A percentile compares a stretch with the other conserved stretches of the same genome.
Evolutionary conservation across 2,797 vertebrate species (phyloP).

Genomic region (Tiaroga cobitis): DNA sequence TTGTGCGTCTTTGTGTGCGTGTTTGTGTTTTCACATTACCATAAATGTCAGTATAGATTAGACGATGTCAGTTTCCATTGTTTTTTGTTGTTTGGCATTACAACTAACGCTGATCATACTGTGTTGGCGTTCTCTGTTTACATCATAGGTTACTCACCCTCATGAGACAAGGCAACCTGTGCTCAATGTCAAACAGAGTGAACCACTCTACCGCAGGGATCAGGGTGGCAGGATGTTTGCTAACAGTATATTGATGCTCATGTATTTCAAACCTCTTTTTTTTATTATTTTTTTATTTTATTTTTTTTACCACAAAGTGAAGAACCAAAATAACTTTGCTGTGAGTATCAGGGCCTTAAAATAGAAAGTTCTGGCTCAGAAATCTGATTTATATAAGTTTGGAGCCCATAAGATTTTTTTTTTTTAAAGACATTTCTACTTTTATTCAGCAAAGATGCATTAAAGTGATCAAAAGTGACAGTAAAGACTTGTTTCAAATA

Average conservation of each 20-base stretch:
- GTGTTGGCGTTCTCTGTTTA: constrained; percentile 9
- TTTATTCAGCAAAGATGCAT: not conserved
- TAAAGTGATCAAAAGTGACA: not conserved
- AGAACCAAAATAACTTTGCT: not conserved
- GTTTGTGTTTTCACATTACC: not conserved
- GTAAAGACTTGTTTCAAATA: not conserved
- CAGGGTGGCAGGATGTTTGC: not conserved
- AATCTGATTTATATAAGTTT: not conserved
- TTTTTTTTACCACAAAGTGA: not conserved
- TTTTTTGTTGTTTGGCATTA: not conserved
- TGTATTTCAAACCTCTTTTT: not conserved
- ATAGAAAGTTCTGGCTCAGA: not conserved
- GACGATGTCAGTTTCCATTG: constrained; percentile 2
- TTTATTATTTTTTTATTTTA: too few species aligned
- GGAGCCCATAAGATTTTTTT: too few species aligned
- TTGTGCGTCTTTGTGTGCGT: not conserved
- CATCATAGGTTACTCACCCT: constrained; percentile 9
- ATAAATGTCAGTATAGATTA: not conserved
- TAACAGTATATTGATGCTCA: not conserved
- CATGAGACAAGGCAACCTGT: constrained; percentile 12
- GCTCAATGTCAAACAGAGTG: constrained; percentile 11
- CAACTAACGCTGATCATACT: not conserved
- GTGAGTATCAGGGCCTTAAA: not conserved
- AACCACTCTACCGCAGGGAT: not conserved
- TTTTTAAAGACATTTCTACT: not conserved